Evolutionary conservation across 2,888 invertebrate genomes (phyloP).

Genomic region (Hypomecis punctinalis): DNA sequence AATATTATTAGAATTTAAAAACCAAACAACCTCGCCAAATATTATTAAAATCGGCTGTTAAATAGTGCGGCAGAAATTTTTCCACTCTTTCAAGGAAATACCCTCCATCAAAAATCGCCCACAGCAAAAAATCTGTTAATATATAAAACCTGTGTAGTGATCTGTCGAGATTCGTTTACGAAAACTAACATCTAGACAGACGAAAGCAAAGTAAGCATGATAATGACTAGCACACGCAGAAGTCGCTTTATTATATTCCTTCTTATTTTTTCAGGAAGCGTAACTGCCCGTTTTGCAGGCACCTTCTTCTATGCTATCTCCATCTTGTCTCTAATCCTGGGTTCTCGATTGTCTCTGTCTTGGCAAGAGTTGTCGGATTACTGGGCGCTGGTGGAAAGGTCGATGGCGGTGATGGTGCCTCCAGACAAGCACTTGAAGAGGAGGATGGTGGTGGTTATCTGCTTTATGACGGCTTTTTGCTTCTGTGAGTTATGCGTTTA

Average conservation of each 20-base stretch:
- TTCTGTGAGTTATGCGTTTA: conserved; percentile 57
- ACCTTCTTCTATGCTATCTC: conserved; percentile 68
- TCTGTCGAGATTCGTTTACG: no score
- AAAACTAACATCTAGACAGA: no score
- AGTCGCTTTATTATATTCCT: not conserved
- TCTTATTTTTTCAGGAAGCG: conserved; percentile 55
- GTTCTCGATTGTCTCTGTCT: conserved; percentile 54
- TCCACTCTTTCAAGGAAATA: no score
- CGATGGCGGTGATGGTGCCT: conserved; percentile 50
- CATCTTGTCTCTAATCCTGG: conserved; percentile 57
- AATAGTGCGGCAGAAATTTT: no score
- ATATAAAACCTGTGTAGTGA: no score
- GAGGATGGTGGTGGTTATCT: conserved; percentile 50
- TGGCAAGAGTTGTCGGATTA: conserved; percentile 54
- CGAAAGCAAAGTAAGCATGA: no score
- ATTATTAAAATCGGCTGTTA: no score
- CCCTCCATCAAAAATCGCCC: no score
- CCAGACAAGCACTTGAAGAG: conserved; percentile 53
- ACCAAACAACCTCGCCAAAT: no score
- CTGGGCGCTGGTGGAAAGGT: conserved; percentile 59
- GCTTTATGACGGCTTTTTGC: conserved; percentile 49
- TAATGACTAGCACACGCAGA: no score
- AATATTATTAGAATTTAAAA: no score
- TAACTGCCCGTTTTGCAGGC: conserved; percentile 66
- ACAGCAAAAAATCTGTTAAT: no score